Conservation (phyloP, 2,797 vertebrate genomes). For the Prionace glauca region DNA sequence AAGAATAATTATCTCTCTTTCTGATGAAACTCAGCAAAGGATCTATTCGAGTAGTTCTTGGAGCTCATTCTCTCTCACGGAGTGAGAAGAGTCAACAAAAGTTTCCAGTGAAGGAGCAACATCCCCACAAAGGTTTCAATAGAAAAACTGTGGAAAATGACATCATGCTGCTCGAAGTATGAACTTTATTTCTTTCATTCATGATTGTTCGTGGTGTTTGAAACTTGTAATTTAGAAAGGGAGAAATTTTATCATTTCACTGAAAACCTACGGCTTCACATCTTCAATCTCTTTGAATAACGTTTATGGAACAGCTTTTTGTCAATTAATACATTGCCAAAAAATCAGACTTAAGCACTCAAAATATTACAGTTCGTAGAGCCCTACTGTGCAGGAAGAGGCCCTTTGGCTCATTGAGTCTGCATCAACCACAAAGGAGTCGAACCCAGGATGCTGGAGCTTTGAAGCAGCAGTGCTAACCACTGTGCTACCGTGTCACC, state of each 20-base stretch:
- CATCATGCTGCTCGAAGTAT: slow-evolving; percentile 9
- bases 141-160: neutral
- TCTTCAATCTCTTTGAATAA: neutral
- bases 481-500: too few species aligned
- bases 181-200: neutral
- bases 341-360: neutral
- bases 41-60: neutral
- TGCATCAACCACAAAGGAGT: too few species aligned
- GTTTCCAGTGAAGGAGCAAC: neutral
- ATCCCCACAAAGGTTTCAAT: neutral
- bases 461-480: too few species aligned
- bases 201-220: neutral
- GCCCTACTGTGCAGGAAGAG: too few species aligned
- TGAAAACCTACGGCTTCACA: neutral
- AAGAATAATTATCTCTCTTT: neutral
- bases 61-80: neutral
- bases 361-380: neutral
- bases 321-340: too few species aligned
- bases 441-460: too few species aligned
- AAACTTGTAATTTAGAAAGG: neutral
- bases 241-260: neutral
- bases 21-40: neutral
- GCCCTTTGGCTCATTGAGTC: too few species aligned
- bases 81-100: neutral
- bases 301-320: neutral